A percentile compares a stretch with the other conserved stretches of the same genome.
Conservation (phyloP, 2,888 invertebrate genomes). For the Polylopha cassiicola region DNA sequence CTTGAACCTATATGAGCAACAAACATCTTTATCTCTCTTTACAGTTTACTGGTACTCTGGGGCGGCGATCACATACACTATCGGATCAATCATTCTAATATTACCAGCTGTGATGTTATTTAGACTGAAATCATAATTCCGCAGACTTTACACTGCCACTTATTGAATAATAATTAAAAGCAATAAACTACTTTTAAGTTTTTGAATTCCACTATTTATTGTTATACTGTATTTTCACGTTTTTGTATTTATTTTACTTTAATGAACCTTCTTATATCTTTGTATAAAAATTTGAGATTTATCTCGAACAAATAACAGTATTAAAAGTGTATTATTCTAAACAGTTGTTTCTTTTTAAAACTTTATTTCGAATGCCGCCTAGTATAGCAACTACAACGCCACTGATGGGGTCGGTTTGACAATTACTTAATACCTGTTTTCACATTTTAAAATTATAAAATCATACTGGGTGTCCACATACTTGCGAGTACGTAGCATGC, state of each 20-base stretch:
- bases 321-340: constrained; percentile 35
- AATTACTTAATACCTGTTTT: too few relatives aligned
- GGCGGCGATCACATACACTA: constrained; percentile 86
- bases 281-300: constrained; percentile 28
- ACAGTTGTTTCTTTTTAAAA: constrained; percentile 10
- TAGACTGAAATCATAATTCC: constrained; percentile 54
- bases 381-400: too few relatives aligned
- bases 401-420: too few relatives aligned
- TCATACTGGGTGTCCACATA: too few relatives aligned
- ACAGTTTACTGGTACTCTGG: constrained; percentile 95
- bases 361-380: constrained; percentile 7
- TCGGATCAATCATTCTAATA: constrained; percentile 85
- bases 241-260: constrained; percentile 27
- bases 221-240: constrained; percentile 20
- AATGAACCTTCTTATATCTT: too few relatives aligned
- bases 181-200: constrained; percentile 25
- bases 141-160: constrained; percentile 36
- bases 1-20: too few relatives aligned
- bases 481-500: too few relatives aligned
- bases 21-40: constrained; percentile 33
- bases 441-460: too few relatives aligned
- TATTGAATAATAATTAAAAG: too few relatives aligned
- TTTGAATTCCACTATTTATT: constrained; percentile 29
- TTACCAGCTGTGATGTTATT: constrained; percentile 85
- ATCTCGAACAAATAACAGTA: constrained; percentile 61